Conservation (phyloP, 2,113 vertebrate species). For the Lipophrys pholis region DNA sequence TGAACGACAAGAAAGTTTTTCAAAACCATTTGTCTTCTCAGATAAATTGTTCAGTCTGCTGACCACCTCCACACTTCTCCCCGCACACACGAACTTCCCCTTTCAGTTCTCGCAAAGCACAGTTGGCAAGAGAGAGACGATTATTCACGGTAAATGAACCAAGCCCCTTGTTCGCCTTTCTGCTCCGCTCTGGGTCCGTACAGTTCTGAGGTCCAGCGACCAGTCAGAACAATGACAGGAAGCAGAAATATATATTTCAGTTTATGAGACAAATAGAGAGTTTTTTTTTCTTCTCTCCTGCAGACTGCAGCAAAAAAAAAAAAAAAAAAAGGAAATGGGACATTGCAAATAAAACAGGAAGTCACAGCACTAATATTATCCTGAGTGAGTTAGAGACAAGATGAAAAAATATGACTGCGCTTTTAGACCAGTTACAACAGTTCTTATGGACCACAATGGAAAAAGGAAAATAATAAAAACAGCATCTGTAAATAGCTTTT, state of each 20-base stretch:
- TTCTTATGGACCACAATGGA: not conserved
- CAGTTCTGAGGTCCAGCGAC: not conserved
- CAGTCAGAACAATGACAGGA: constrained; percentile 61
- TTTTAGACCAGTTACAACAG: constrained; percentile 2
- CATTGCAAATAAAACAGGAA: constrained; percentile 66
- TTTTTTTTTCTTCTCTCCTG: constrained; percentile 25
- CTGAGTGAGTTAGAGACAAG: constrained; percentile 38
- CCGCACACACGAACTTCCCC: constrained; percentile 56
- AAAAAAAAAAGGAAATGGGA: constrained; percentile 61
- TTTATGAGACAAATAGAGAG: constrained; percentile 25
- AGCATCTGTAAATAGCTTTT: not conserved
- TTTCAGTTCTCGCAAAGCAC: constrained; percentile 50
- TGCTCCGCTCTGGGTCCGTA: not conserved
- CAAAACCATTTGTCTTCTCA: too few relatives aligned
- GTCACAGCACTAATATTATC: constrained; percentile 64
- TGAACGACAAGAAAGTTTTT: too few relatives aligned
- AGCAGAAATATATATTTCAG: constrained; percentile 33
- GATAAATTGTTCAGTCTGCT: constrained; percentile 19
- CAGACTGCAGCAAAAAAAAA: constrained; percentile 50
- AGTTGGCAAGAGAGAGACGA: constrained; percentile 9
- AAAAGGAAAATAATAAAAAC: not conserved
- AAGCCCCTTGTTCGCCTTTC: not conserved
- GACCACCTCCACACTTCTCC: constrained; percentile 59
- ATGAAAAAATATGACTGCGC: constrained; percentile 26
- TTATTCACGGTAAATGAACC: constrained; percentile 1